These are phyloP conservation scores for Pandion haliaetus DNA, from an alignment of 2,113 vertebrate species.

Conservation along the genomic window DNA sequence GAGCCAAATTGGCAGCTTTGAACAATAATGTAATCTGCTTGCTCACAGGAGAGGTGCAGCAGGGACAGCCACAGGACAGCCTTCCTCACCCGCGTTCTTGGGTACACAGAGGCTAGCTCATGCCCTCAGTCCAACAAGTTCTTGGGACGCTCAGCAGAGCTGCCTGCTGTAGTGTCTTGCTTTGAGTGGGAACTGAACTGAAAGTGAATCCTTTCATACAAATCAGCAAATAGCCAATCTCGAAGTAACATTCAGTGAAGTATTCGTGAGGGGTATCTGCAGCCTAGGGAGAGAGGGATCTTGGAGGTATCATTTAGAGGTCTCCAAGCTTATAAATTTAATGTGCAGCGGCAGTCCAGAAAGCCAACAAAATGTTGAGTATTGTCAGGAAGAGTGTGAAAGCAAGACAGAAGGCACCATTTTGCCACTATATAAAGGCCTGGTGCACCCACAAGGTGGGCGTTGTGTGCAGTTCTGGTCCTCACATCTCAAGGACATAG, in stretches of 20 bases:
- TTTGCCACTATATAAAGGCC: background rate
- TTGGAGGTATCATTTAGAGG: background rate
- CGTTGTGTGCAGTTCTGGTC: background rate
- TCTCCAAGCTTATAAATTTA: background rate
- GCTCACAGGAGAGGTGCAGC: background rate
- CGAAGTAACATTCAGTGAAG: background rate
- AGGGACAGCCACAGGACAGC: background rate
- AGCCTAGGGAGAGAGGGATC: background rate
- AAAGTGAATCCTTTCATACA: background rate
- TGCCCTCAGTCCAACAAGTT: background rate
- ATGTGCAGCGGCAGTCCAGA: background rate
- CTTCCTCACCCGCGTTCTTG: background rate
- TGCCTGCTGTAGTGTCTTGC: background rate
- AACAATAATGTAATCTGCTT: constrained; percentile 5
- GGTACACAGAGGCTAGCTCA: background rate
- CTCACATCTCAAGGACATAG: background rate
- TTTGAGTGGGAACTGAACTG: background rate
- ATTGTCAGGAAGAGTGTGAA: background rate
- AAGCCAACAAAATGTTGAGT: background rate
- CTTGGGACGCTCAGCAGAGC: background rate
- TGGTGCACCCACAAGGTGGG: background rate
- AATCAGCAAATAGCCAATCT: background rate
- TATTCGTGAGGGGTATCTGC: background rate
- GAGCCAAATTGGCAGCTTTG: constrained; percentile 24
- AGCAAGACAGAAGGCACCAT: background rate